Percentiles rank a stretch among this genome's conserved stretches.
Evolutionary conservation across 2,113 vertebrate species (phyloP).

Genomic region (Barbus barbus): DNA sequence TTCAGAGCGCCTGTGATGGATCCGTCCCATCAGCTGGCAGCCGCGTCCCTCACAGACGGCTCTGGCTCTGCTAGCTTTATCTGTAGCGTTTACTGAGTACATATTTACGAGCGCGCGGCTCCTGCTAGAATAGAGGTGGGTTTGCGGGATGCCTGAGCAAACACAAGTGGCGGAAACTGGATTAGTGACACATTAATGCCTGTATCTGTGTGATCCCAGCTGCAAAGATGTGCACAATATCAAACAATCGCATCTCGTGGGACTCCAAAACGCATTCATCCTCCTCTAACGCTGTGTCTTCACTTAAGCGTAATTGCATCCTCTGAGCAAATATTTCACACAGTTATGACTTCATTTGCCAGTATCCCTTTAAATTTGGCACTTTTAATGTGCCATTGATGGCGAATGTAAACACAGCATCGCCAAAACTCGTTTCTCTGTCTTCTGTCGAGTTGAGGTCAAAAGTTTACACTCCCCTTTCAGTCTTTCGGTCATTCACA

Average conservation of each 20-base stretch:
- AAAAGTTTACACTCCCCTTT: too few relatives aligned
- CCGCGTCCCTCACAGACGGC: conserved; percentile 65
- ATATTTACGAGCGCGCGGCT: conserved; percentile 70
- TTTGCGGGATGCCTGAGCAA: conserved; percentile 41
- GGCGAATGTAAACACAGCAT: neutral
- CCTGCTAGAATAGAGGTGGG: conserved; percentile 54
- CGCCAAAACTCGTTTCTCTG: neutral
- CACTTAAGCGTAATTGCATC: neutral
- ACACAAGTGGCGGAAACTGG: conserved; percentile 21
- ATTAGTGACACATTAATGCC: conserved; percentile 1
- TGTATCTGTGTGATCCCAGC: neutral
- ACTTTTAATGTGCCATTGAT: neutral
- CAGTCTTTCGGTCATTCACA: too few relatives aligned
- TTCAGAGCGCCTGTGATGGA: conserved; percentile 57
- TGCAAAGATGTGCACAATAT: neutral
- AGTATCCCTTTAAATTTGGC: neutral
- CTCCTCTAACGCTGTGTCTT: conserved; percentile 6
- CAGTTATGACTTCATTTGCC: neutral
- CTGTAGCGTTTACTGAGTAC: conserved; percentile 61
- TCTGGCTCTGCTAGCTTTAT: conserved; percentile 57
- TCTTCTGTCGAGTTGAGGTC: too few relatives aligned
- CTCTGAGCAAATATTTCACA: conserved; percentile 1
- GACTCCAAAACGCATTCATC: neutral
- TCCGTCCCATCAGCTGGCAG: conserved; percentile 65
- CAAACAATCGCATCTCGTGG: neutral